phyloP scores from a whole-genome alignment of 2,888 invertebrate species.

The Isotomurus palustris region DNA sequence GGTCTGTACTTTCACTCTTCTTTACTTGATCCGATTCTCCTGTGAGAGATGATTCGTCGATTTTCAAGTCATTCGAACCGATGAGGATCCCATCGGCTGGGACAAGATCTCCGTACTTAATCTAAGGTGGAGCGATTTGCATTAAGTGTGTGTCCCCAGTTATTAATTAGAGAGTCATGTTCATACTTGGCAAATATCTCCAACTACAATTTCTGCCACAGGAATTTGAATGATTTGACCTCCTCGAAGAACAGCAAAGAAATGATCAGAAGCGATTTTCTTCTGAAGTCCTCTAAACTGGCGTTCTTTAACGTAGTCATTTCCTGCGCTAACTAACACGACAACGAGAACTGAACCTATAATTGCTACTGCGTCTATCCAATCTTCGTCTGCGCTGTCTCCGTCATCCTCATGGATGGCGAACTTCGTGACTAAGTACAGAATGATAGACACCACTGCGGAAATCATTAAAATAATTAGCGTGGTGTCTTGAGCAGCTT shows the following conservation, averaged over 20 bases:
- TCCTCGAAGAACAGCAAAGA: slow-evolving; percentile 91
- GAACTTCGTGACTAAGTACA: slow-evolving; percentile 64
- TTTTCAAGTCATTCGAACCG: slow-evolving; percentile 97
- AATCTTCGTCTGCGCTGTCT: slow-evolving; percentile 79
- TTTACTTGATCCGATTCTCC: slow-evolving; percentile 99
- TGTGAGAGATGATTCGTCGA: slow-evolving; percentile 97
- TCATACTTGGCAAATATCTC: slow-evolving; percentile 86
- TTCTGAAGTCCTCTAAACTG: slow-evolving; percentile 97
- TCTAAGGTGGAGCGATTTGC: slow-evolving; percentile 54
- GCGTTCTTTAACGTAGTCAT: slow-evolving; percentile 99
- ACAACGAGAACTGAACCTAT: slow-evolving; percentile 98
- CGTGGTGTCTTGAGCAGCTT: slow-evolving; percentile 98
- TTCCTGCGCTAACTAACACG: slow-evolving; percentile 97
- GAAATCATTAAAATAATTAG: slow-evolving; percentile 98
- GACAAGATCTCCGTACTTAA: slow-evolving; percentile 93
- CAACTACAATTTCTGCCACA: slow-evolving; percentile 94
- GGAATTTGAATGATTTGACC: slow-evolving; percentile 87
- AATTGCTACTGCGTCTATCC: slow-evolving; percentile 99
- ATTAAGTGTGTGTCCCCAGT: not conserved
- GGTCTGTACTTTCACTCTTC: slow-evolving; percentile 88
- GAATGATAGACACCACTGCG: slow-evolving; percentile 92
- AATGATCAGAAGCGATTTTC: slow-evolving; percentile 98
- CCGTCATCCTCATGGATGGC: slow-evolving; percentile 46
- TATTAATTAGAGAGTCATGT: not conserved
- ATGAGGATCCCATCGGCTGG: slow-evolving; percentile 96